Conservation (phyloP, 2,113 vertebrate genomes). For the Sphaerodactylus townsendi region DNA sequence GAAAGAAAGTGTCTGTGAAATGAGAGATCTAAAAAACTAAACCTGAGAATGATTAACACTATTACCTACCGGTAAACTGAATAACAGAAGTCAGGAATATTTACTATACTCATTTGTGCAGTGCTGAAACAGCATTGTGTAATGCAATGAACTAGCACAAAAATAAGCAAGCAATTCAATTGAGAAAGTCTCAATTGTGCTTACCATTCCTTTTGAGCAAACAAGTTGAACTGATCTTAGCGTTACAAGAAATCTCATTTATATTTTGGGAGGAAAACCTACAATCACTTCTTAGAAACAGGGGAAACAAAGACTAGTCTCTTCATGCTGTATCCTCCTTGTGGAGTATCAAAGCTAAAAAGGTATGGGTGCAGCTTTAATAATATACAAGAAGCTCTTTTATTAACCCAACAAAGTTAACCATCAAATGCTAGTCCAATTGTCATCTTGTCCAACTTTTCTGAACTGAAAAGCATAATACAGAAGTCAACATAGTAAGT, state of each 20-base stretch:
- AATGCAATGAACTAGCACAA: not conserved
- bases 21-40: not conserved
- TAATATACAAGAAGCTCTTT: not conserved
- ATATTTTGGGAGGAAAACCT: not conserved
- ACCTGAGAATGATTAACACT: not conserved
- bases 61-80: not conserved
- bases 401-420: not conserved
- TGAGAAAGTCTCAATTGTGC: not conserved
- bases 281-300: not conserved
- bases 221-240: not conserved
- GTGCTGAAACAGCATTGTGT: not conserved
- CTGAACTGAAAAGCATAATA: not conserved
- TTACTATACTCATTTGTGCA: not conserved
- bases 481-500: not conserved
- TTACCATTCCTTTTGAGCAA: not conserved
- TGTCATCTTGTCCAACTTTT: not conserved
- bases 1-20: not conserved
- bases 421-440: not conserved
- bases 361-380: not conserved
- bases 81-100: not conserved
- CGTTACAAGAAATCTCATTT: not conserved
- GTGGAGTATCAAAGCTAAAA: not conserved
- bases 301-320: not conserved
- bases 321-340: not conserved
- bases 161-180: not conserved